Base-by-base conservation (phyloP, 2,888 invertebrate genomes). In the Taenaris catops region DNA sequence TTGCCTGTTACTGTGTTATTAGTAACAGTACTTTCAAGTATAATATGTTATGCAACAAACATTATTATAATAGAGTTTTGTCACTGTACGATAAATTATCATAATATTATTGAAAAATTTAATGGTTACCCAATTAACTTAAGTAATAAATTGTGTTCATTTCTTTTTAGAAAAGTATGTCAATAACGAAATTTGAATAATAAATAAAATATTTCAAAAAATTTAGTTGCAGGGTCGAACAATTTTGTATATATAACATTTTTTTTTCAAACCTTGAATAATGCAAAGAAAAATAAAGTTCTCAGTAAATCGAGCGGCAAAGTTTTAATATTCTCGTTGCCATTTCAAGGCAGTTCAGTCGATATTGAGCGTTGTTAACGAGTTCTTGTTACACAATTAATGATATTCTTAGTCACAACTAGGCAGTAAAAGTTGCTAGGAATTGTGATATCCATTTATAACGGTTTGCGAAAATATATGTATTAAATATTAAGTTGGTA, bases 291-390 rank as follows among this genome's bases (percentile, higher is more conserved):
- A 48, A 42, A 37, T 37, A 20, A 38, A 53, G 53, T 48, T 63
- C 59, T 54, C 58, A 58, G 68, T 73, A 73, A 73, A 76, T 71
- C 72, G 71, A 80, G 58, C 63, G 73, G 69, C 63, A 71, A 71
- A 43, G 35, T 50, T 48, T 44, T 39, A 47, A 46, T 67, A 66
- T 70, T 69, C 71, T 69, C 58, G 67, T 63, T 58, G 55, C 63
- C 49, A 57, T 71, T 76, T 80, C 83, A 83, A 84, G 83, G 83
- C 73, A 56, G 74, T 80, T 74, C 55, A 73, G 64, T 79, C 55
- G 59, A 63, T 70, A 66, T 62, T 61, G 55, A 58, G 54, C 53
- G 53, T 60, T 58, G 54, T 55, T 51, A 66, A 67, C 73, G 62
- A 67, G 74, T 70, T 67, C 61, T 58, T 51, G 65, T 81, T 80